Evolutionary conservation across 2,888 invertebrate species (phyloP).

Genomic region (Iphiclides podalirius): DNA sequence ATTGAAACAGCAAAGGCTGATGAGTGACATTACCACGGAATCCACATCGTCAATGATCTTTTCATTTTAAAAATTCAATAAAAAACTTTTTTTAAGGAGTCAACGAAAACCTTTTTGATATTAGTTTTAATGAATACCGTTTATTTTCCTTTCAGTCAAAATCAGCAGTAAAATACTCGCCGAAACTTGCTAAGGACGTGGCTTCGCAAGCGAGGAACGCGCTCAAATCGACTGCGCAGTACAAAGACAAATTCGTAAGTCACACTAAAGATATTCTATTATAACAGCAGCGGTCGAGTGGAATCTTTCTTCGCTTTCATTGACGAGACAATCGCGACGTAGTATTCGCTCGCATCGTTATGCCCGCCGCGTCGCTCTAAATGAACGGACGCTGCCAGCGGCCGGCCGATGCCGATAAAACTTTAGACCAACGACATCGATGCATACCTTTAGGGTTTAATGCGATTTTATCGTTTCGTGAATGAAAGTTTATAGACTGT

Average conservation of each 20-base stretch:
- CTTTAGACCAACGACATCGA: constrained; percentile 50
- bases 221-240: constrained; percentile 44
- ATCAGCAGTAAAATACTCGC: constrained; percentile 41
- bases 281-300: neutral
- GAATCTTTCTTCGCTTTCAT: constrained; percentile 60
- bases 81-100: too few relatives aligned
- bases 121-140: too few relatives aligned
- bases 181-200: constrained; percentile 46
- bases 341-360: constrained; percentile 65
- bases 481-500: constrained; percentile 37
- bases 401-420: constrained; percentile 69
- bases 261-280: neutral
- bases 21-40: too few relatives aligned
- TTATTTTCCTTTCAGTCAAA: constrained; percentile 51
- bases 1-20: too few relatives aligned
- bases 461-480: constrained; percentile 57
- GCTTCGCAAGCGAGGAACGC: constrained; percentile 54
- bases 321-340: constrained; percentile 52
- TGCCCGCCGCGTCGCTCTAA: constrained; percentile 73
- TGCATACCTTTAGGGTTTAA: constrained; percentile 46
- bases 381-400: constrained; percentile 74
- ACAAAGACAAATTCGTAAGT: constrained; percentile 69
- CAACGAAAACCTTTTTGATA: too few relatives aligned
- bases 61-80: too few relatives aligned
- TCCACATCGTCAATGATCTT: too few relatives aligned